Evolutionary conservation across 1,140 invertebrate genomes (phyloP).

Genomic region (Papilio aristodemus): DNA sequence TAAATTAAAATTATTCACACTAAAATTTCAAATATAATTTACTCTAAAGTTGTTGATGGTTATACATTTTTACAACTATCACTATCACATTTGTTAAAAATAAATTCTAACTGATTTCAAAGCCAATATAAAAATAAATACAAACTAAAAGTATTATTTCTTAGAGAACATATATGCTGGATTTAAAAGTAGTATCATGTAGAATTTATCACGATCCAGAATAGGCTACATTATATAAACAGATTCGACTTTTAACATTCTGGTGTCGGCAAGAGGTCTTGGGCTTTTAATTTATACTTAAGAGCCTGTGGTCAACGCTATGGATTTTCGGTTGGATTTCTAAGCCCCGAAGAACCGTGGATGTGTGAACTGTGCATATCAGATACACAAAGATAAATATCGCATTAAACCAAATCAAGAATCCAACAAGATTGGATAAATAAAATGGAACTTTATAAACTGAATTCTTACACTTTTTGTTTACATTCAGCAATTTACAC

Average conservation of each 20-base stretch:
- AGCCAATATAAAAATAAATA: background rate
- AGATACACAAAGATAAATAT: too few species aligned
- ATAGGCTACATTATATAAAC: too few species aligned
- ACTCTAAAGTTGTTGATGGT: background rate
- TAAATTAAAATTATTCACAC: constrained; percentile 12
- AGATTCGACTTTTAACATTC: too few species aligned
- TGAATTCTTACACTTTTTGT: background rate
- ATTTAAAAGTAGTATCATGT: background rate
- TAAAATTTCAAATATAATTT: background rate
- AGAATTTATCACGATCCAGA: too few species aligned
- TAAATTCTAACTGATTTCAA: background rate
- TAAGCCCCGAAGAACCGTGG: too few species aligned
- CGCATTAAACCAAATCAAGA: too few species aligned
- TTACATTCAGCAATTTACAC: constrained; percentile 25
- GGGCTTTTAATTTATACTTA: too few species aligned
- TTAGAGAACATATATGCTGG: background rate
- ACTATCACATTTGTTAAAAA: constrained; percentile 37
- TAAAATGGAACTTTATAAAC: background rate
- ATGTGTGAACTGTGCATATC: too few species aligned
- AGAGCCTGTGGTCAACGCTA: too few species aligned
- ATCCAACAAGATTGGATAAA: too few species aligned
- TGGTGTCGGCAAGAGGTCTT: too few species aligned
- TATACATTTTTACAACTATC: constrained; percentile 8
- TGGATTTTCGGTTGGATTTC: too few species aligned
- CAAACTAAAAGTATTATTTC: background rate